Percentiles rank a stretch among this genome's conserved stretches.
Conservation (phyloP, 2,888 invertebrate species). For the Phengaris alcon region DNA sequence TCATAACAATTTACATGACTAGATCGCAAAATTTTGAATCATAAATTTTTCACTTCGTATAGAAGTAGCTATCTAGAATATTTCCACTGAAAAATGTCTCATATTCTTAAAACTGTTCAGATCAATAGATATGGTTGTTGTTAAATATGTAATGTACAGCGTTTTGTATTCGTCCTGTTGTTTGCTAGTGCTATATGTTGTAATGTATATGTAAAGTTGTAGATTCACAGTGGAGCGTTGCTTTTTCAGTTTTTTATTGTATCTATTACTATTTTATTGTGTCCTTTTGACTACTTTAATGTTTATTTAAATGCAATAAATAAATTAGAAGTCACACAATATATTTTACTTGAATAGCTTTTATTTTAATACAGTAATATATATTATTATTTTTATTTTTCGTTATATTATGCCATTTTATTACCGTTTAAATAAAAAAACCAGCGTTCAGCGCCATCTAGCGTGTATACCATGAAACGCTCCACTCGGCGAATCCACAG, state of each 20-base stretch:
- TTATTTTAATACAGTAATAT: background rate
- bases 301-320: background rate
- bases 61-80: conserved; percentile 4
- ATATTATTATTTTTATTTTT: background rate
- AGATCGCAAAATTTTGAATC: background rate
- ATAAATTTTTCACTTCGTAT: background rate
- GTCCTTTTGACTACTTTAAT: background rate
- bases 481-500: conserved; percentile 19
- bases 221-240: conserved; percentile 18
- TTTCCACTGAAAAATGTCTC: conserved; percentile 29
- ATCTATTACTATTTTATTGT: background rate
- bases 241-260: background rate
- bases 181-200: conserved; percentile 49
- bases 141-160: conserved; percentile 48
- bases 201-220: conserved; percentile 34
- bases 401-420: background rate
- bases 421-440: too few relatives aligned
- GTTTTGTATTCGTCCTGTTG: conserved; percentile 49
- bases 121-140: conserved; percentile 42
- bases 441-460: background rate
- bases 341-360: background rate
- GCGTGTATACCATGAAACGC: background rate
- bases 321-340: background rate
- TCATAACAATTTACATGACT: background rate
- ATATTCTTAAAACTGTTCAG: conserved; percentile 27